Conservation (phyloP, 2,113 vertebrate genomes). For the Crotophaga sulcirostris region DNA sequence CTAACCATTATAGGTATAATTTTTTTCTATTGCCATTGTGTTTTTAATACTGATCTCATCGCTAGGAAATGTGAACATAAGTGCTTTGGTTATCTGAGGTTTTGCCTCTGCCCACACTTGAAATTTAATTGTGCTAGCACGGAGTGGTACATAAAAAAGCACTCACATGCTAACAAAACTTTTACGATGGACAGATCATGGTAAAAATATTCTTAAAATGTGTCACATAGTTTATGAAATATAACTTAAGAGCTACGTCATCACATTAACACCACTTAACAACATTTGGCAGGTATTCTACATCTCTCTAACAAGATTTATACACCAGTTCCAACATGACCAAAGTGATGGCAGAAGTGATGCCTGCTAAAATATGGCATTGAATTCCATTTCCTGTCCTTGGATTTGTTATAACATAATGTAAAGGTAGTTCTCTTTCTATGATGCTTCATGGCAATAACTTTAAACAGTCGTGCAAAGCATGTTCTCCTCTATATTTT, state of each 20-base stretch:
- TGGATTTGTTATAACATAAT: neutral
- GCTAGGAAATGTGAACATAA: neutral
- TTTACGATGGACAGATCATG: neutral
- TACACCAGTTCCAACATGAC: neutral
- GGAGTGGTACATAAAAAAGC: neutral
- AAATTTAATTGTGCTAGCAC: neutral
- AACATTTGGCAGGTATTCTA: neutral
- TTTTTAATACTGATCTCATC: slow-evolving; percentile 1
- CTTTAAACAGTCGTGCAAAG: neutral
- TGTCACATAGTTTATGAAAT: neutral
- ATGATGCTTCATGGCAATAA: neutral
- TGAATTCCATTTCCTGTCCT: neutral
- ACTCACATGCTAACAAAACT: neutral
- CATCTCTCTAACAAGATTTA: neutral
- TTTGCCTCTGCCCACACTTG: neutral
- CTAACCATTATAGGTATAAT: neutral
- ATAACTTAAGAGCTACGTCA: neutral
- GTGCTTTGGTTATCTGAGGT: neutral
- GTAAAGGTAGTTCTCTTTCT: neutral
- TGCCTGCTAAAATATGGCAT: neutral
- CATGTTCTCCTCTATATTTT: neutral
- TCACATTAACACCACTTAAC: neutral
- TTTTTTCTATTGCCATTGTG: neutral
- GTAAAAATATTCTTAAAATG: neutral
- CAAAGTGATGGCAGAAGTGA: neutral